Evolutionary conservation across 2,797 vertebrate genomes (phyloP).

Genomic region (Pipistrellus pygmaeus): DNA sequence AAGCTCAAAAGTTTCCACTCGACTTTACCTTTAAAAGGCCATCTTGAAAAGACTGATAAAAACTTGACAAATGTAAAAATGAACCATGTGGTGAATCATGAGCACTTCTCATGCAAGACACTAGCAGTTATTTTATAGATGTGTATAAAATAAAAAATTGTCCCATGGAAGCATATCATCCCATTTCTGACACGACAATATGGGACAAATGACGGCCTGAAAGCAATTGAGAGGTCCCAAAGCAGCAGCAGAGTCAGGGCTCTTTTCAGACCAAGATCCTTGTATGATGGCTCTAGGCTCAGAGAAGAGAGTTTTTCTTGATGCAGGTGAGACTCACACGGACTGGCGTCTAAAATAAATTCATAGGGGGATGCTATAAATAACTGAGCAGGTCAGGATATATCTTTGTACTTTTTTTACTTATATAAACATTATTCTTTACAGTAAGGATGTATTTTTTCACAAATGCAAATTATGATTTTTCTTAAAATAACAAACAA

Average conservation of each 20-base stretch:
- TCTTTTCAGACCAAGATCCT: not conserved
- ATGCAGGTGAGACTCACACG: not conserved
- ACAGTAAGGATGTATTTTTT: not conserved
- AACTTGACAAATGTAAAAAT: not conserved
- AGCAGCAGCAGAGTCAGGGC: not conserved
- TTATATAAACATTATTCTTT: conserved; percentile 34
- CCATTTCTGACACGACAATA: not conserved
- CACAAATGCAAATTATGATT: conserved; percentile 21
- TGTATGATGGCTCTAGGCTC: not conserved
- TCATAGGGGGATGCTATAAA: not conserved
- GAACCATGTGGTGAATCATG: not conserved
- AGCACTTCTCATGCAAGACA: conserved; percentile 21
- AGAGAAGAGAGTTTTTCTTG: not conserved
- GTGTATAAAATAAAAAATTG: not conserved
- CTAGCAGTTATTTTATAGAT: not conserved
- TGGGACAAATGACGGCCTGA: not conserved
- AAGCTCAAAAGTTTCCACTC: not conserved
- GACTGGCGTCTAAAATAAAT: not conserved
- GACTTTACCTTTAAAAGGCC: not conserved
- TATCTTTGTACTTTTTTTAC: not conserved
- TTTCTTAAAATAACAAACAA: conserved; percentile 45
- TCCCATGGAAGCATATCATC: not conserved
- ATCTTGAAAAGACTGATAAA: not conserved
- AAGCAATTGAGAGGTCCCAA: not conserved
- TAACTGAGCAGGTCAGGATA: not conserved